Percentiles rank a stretch among this genome's conserved stretches.
These are phyloP conservation scores for Ligdia adustata DNA, from an alignment of 2,888 invertebrate species.

Conservation along the genomic window DNA sequence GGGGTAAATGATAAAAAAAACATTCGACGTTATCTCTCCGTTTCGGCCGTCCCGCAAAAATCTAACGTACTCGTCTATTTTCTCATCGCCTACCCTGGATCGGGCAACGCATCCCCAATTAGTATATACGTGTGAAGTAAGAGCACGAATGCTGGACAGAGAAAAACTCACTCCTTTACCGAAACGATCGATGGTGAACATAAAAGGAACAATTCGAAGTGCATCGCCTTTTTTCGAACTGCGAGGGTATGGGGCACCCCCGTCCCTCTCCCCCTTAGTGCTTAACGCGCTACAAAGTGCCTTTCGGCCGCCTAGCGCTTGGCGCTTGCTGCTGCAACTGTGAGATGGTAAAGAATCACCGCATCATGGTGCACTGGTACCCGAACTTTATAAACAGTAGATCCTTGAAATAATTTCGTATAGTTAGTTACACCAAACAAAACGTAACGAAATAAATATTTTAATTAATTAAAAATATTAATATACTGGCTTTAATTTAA, in stretches of 20 bases:
- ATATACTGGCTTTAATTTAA: no score
- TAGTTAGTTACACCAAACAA: no score
- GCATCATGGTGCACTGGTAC: neutral
- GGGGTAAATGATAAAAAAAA: neutral
- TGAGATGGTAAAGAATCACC: conserved; percentile 10
- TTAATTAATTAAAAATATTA: no score
- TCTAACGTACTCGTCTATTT: conserved; percentile 47
- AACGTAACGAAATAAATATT: no score
- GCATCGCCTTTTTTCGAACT: conserved; percentile 82
- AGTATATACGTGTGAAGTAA: conserved; percentile 73
- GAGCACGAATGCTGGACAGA: conserved; percentile 66
- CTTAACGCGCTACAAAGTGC: conserved; percentile 73
- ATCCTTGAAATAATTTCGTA: no score
- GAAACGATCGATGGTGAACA: conserved; percentile 82
- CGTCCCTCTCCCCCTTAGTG: conserved; percentile 57
- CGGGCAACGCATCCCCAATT: conserved; percentile 61
- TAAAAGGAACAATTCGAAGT: conserved; percentile 82
- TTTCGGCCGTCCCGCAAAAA: conserved; percentile 36
- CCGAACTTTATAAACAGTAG: no score
- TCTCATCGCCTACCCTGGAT: conserved; percentile 56
- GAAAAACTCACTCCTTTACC: conserved; percentile 79
- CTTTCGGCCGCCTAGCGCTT: conserved; percentile 52
- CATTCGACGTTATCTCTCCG: neutral
- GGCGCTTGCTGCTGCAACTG: neutral
- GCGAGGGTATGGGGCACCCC: conserved; percentile 56